Evolutionary conservation across 2,797 vertebrate genomes (phyloP), one percentile per base, ranked within the genome.

Genomic region (Diplodus sargus): DNA sequence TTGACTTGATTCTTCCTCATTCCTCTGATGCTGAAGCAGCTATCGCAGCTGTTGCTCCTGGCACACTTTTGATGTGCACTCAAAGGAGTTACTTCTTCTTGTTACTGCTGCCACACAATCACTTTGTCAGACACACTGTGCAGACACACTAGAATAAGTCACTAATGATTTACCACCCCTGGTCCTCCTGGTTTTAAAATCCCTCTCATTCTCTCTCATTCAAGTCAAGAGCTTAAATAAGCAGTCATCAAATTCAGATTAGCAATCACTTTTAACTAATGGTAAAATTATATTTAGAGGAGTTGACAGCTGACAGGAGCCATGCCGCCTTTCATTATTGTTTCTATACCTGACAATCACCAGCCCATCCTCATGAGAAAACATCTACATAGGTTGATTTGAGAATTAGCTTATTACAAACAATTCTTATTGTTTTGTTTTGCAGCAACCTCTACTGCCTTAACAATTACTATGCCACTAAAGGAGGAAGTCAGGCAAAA

Each of bases 61-160:
- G 53, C 68, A 65, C 47, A 25, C 23, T 78, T 22, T 54, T 60
- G 48, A 68, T 17, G 45, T n/a, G 22, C n/a, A 23, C 25, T 23
- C 18, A 59, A n/a, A 45, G 15, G 18, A 42, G 23, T 51, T 52
- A 43, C 39, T 60, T 56, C 28, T 12, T 20, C 28, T 49, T 57
- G 10, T 25, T 25, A 12, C 17, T 20, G 13, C 18, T 25, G 7
- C 6, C 57, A 48, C 11, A 17, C 10, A 30, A 20, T 63, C 52
- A 43, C 51, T 57, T 57, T 57, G 42, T 57, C 1, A 2, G 48
- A 48, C 45, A 43, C 42, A 23, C 43, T 57, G 20, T 54, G 7
- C n/a, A 71, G 30, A 20, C 25, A 34, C 34, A 25, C n/a, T 10
- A 20, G 22, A 13, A 23, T 3, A 22, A 20, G 20, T 68, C 34